These are phyloP conservation scores for Varecia variegata DNA, from an alignment of 2,797 vertebrate species.

Conservation along the genomic window DNA sequence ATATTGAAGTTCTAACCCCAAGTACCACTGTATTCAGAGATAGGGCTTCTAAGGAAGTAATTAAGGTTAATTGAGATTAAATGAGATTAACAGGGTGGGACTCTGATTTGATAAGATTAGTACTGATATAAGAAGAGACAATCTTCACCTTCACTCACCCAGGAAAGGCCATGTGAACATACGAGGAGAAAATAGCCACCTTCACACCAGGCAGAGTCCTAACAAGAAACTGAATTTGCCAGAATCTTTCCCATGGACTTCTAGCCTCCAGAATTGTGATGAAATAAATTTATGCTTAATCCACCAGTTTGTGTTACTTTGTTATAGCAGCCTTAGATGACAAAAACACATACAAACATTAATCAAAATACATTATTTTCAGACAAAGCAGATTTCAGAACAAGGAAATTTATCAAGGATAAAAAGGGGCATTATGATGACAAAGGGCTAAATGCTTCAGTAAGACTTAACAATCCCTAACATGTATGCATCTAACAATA, in stretches of 20 bases:
- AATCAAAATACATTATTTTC: background rate
- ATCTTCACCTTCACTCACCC: background rate
- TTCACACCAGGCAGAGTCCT: too few relatives aligned
- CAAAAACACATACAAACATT: background rate
- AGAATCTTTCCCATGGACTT: background rate
- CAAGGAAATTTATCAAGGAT: background rate
- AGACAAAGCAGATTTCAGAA: background rate
- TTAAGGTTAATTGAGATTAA: background rate
- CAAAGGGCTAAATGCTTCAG: background rate
- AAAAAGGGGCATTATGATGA: background rate
- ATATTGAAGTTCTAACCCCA: background rate
- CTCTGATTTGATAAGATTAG: too few relatives aligned
- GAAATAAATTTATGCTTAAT: background rate
- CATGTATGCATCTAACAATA: too few relatives aligned
- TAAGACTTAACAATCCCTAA: background rate
- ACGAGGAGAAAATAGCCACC: too few relatives aligned
- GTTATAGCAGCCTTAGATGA: background rate
- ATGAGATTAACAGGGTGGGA: too few relatives aligned
- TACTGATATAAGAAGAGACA: background rate
- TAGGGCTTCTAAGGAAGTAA: background rate
- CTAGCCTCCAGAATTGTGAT: background rate
- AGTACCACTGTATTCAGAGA: too few relatives aligned
- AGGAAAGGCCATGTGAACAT: background rate
- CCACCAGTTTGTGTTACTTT: background rate
- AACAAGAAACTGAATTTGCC: background rate